Base-by-base conservation (phyloP, 2,888 invertebrate species). In the Aspidiotus destructor region DNA sequence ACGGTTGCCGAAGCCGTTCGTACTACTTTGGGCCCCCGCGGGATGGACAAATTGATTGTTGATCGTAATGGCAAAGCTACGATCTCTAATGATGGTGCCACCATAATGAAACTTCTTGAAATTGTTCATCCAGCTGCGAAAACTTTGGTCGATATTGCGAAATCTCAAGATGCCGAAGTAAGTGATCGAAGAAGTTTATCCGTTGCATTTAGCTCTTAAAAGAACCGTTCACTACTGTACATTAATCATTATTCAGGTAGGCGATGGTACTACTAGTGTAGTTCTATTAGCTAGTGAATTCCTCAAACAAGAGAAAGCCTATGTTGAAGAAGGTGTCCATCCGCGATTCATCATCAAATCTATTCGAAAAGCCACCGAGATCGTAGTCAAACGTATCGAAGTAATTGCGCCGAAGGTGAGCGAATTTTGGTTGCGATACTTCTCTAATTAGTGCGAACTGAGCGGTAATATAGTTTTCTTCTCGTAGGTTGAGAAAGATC, bases 61-160 rank as follows among this genome's bases (percentile, higher is more conserved):
- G 90, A 93, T 76, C 83, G 84, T 71, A 83, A 83, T 73, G 94
- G 95, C 70, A 93, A 91, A 77, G 89, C 96, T 0, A 96, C 96
- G 3, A 98, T 99, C 73, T 98, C 98, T 1, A 99, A 99, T 77
- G 99, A 99, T 80, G 99, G 99, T 13, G 99, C 99, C 8, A 99
- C 99, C 0, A 98, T 99, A 72, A 86, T 99, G 85, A 98, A 97
- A 80, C 83, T 96, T n/a, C 77, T 99, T 74, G 97, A 99, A 75
- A 89, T 99, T 75, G 87, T 99, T 28, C 99, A 99, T 79, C 99
- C 99, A 0, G 99, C 99, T 28, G 99, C 97, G 0, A 95, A 92
- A 78, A 96, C 94, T 0, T 79, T 99, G 72, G 98, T 99, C 5
- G 99, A 99, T 76, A 99, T 99, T 73, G 99, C 99, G 28, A 96